Evolutionary conservation across 2,113 vertebrate genomes (phyloP).

Genomic region (Capreolus pygargus): DNA sequence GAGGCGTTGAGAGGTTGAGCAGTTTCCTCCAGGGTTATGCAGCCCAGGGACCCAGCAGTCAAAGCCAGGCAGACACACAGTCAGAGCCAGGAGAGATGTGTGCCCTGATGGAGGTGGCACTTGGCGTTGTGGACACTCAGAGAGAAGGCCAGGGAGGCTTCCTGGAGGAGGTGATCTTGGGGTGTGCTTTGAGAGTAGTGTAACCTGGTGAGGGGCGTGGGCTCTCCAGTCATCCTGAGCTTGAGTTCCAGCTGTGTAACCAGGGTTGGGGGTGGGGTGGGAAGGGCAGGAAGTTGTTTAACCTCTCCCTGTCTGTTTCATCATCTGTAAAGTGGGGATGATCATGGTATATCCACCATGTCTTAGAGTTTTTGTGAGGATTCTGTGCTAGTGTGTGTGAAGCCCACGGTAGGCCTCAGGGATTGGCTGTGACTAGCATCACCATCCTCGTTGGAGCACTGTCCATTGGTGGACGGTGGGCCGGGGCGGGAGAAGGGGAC

Average conservation of each 20-base stretch:
- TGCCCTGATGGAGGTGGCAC: background rate
- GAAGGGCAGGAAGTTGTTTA: background rate
- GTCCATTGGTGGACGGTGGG: no score
- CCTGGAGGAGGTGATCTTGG: background rate
- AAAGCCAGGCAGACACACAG: background rate
- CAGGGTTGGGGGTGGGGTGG: background rate
- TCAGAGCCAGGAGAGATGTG: background rate
- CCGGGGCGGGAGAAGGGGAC: background rate
- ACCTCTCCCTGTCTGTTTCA: background rate
- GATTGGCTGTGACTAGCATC: accelerated
- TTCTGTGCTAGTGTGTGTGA: no score
- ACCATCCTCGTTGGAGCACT: accelerated
- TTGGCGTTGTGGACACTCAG: background rate
- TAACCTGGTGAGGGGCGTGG: background rate
- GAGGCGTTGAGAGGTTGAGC: background rate
- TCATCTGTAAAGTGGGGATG: background rate
- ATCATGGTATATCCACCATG: no score
- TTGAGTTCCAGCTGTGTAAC: background rate
- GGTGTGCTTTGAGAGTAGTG: background rate
- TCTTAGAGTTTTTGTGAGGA: background rate
- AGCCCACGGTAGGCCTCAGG: accelerated
- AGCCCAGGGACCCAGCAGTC: background rate
- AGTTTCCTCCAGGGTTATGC: background rate
- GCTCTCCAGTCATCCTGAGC: background rate
- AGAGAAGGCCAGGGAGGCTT: background rate